These are phyloP conservation scores for Tenthredo distinguenda DNA, from an alignment of 2,888 invertebrate genomes.

Conservation along the genomic window DNA sequence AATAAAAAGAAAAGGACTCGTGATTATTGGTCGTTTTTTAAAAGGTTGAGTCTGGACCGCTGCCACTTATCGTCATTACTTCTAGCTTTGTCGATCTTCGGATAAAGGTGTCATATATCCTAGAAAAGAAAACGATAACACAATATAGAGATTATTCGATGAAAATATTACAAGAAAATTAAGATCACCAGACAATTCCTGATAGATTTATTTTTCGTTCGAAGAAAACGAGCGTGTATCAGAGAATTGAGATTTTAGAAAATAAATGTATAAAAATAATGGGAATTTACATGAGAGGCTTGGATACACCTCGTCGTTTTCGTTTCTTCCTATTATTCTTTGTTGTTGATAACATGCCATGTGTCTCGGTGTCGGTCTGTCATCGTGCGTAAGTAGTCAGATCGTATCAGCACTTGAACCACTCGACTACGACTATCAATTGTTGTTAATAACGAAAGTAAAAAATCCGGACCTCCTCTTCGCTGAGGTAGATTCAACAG, in stretches of 20 bases:
- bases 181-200: no score
- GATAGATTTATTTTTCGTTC: no score
- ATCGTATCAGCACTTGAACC: background rate
- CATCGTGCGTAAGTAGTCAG: background rate
- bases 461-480: no score
- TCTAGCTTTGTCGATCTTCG: background rate
- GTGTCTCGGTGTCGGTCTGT: background rate
- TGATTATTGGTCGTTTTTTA: background rate
- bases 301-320: background rate
- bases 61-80: background rate
- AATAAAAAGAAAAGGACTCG: background rate
- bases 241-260: no score
- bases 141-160: background rate
- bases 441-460: background rate
- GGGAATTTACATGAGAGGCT: background rate
- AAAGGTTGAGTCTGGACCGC: background rate
- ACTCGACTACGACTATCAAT: background rate
- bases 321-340: background rate
- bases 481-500: no score
- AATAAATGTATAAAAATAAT: background rate
- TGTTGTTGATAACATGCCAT: background rate
- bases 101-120: background rate
- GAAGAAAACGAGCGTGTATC: no score
- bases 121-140: background rate
- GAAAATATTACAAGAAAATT: background rate